Evolutionary conservation across 2,888 invertebrate genomes (phyloP), one percentile per base, ranked within the genome.

Genomic region (Girardia tigrina): DNA sequence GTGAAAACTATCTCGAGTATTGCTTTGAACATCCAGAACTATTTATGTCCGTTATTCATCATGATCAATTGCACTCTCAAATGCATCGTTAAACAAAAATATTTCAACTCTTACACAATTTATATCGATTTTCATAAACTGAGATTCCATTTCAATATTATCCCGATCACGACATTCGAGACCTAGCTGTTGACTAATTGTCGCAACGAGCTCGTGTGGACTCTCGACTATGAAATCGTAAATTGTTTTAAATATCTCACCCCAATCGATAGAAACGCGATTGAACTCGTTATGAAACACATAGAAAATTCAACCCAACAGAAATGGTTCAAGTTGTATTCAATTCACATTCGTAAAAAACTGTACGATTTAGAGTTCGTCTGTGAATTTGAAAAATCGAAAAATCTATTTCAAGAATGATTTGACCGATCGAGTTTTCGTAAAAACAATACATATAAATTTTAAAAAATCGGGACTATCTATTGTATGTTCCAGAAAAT

Each of bases 111-210:
- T 4, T 26, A 29, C 20, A 27, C 36, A 16, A 74, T 74, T 27
- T 70, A 81, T 76, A 79, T 85, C 1, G 86, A 87, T 81, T 80
- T 89, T 14, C 86, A 86, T 78, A 81, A 84, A 76, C 78, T 86
- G 26, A 81, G 82, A 75, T 85, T 89, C 72, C 88, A 88, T 2
- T 84, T 89, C 78, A 89, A 89, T 81, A 87, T 89, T 29, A 86
- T 88, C 76, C 89, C 89, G 79, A 83, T 89, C 78, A 27, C 74
- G 6, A 6, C 56, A 20, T 27, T 20, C n/a, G 69, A 74, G 23
- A 36, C 20, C 14, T 23, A 26, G n/a, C n/a, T 69, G 8, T 69
- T 74, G 26, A 27, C 56, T 26, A 74, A 42, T 27, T 74, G 74
- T 69, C n/a, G 27, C 14, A 42, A 73, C 1, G 74, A 74, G 26